Base-by-base conservation (phyloP, 2,888 invertebrate genomes). In the Heliconius ethilla region DNA sequence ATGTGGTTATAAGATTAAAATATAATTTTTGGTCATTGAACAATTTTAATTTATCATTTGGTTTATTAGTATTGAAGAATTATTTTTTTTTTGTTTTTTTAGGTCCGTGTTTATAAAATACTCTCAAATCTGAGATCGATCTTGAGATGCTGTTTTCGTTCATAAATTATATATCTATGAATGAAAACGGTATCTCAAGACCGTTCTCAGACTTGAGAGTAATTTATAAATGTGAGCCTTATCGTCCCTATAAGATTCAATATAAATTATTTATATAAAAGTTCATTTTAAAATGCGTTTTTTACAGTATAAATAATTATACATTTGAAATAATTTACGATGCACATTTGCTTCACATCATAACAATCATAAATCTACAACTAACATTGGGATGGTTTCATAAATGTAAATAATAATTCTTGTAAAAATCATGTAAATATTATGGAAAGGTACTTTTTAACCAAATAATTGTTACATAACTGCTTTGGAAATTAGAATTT, bases 301-400 rank as follows among this genome's bases (percentile, higher is more conserved):
- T 2, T 55, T 55, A 55, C 22, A 33, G 7, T 59, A 33, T 33
- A 59, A 72, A 59, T 33, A 25, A 33, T 63, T 13, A 63, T 63
- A 63, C 25, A 55, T n/a, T 27, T 55, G 10, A 55, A 7, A 72
- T 72, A 25, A 72, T 72, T 72, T 59, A 72, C 25, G 59, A 72
- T 37, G 33, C 72, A 59, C 59, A 33, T 59, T 72, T 59, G 33
- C 15, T 25, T 72, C 15, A 37, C 15, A 33, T 72, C 55, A 72
- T 72, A 72, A 37, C 55, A 37, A n/a, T 59, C 25, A n/a, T 59
- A 72, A 59, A 33, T 72, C 55, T 22, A 25, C 3, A n/a, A 33
- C 33, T 72, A 72, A 72, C 59, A 59, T 29, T 22, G 55, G 3
- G 13, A 51, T 10, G 70, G 29, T 29, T 37, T 70, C 22, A 55